Evolutionary conservation across 2,888 invertebrate genomes (phyloP), one percentile per base, ranked within the genome.

Genomic region (Xiphydria camelus): DNA sequence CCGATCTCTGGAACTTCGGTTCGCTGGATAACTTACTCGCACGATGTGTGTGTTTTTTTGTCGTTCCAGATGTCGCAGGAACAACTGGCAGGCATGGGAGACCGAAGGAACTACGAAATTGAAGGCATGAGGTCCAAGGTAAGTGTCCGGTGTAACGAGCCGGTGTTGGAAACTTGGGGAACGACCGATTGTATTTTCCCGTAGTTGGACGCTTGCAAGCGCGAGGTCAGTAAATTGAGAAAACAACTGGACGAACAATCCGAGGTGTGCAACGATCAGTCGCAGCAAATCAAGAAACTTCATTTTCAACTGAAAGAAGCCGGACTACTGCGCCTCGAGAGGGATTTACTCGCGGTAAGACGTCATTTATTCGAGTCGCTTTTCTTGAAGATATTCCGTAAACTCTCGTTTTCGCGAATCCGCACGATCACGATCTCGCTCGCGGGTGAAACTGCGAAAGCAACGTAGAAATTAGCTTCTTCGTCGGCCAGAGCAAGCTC

Each of bases 211-310:
- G 23, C 45, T 0, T 55, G 40, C 5, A 59, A 59, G 23, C 47
- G 47, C 37, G 19, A 55, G 19, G 42, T 62, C 26, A 58, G 57
- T 12, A 51, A 58, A 32, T 54, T 68, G 7, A 61, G 57, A 29
- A 47, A 41, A 12, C 55, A 61, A 15, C 42, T 66, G 14, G 51
- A 45, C 25, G 56, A 62, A 29, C 56, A 62, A 33, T 51, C 42
- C 21, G 42, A 58, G 33, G 38, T 53, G 10, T 62, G 53, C 39
- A 32, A 46, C 32, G 45, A 38, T 7, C 59, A 60, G 29, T 45
- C 34, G 4, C 48, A 59, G 14, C 61, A 68, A 49, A 55, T 68
- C 20, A 55, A 63, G 37, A 46, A 56, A 12, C 49, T 67, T 9
- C 47, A 47, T 3, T 49, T 32, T 3, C 47, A 32, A 18, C 41